These are phyloP conservation scores for Sipha flava DNA, from an alignment of 1,140 invertebrate genomes.

Conservation along the genomic window DNA sequence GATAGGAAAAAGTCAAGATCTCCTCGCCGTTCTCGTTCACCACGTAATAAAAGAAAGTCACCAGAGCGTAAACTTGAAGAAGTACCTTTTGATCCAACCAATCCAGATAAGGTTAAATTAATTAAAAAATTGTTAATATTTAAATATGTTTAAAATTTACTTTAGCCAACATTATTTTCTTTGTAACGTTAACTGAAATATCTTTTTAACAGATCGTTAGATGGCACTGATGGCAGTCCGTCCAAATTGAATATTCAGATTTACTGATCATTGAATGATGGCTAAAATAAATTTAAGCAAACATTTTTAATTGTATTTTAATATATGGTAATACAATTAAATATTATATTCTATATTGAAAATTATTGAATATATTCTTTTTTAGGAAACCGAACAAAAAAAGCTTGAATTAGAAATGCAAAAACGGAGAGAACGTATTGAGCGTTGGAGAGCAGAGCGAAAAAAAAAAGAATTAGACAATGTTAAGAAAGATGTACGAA, in stretches of 20 bases:
- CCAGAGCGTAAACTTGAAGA: constrained; percentile 44
- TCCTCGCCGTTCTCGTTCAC: constrained; percentile 18
- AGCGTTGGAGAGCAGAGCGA: constrained; percentile 80
- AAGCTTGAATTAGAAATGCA: constrained; percentile 92
- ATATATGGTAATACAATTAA: background rate
- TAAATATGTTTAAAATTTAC: constrained; percentile 6
- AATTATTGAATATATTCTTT: constrained; percentile 39
- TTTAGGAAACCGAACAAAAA: constrained; percentile 74
- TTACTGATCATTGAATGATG: background rate
- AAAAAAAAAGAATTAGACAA: constrained; percentile 77
- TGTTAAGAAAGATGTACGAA: constrained; percentile 62
- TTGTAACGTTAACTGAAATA: background rate
- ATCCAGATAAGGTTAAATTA: constrained; percentile 58
- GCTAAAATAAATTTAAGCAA: constrained; percentile 24
- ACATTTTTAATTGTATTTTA: constrained; percentile 35
- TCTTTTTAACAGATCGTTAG: constrained; percentile 26
- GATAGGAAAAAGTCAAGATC: constrained; percentile 27
- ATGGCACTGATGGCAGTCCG: constrained; percentile 22
- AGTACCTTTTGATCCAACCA: constrained; percentile 59
- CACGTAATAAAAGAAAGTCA: constrained; percentile 26
- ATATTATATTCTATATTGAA: background rate
- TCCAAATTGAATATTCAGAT: background rate
- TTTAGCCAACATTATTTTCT: background rate
- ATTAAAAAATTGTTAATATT: constrained; percentile 26
- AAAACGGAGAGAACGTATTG: constrained; percentile 85